Conservation (phyloP, 2,888 invertebrate species). For the Caenorhabditis drosophilae region DNA sequence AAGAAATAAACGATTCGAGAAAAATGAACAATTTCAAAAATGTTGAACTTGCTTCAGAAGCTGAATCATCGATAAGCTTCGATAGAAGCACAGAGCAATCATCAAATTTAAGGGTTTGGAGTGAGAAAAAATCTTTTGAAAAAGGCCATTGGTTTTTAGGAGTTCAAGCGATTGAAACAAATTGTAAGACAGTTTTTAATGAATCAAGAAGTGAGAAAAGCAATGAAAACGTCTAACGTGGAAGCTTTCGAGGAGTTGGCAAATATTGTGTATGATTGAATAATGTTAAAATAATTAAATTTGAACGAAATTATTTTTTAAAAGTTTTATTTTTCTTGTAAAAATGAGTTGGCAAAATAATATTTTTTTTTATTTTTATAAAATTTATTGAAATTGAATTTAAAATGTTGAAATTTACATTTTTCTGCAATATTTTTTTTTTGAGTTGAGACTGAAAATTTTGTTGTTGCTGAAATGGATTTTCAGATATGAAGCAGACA, state of each 20-base stretch:
- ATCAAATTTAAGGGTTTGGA: neutral
- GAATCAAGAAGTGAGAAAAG: neutral
- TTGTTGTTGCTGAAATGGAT: no score
- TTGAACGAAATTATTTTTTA: neutral
- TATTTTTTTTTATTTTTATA: neutral
- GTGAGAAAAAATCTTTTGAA: neutral
- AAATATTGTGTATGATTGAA: neutral
- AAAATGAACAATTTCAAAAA: neutral
- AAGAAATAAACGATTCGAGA: no score
- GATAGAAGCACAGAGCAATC: neutral
- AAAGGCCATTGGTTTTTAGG: neutral
- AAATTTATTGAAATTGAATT: neutral
- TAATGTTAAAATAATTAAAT: neutral
- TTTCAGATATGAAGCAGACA: conserved; percentile 34
- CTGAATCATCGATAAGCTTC: neutral
- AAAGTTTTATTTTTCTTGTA: neutral
- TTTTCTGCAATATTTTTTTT: neutral
- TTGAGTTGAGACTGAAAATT: no score
- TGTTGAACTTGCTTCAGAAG: neutral
- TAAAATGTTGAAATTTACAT: neutral
- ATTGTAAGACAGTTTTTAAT: neutral
- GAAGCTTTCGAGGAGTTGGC: neutral
- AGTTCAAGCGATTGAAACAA: neutral
- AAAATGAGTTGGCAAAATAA: neutral
- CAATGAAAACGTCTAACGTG: neutral